Evolutionary conservation across 2,797 vertebrate species (phyloP), one percentile per base, ranked within the genome.

Genomic region (Hephaestus fuliginosus): DNA sequence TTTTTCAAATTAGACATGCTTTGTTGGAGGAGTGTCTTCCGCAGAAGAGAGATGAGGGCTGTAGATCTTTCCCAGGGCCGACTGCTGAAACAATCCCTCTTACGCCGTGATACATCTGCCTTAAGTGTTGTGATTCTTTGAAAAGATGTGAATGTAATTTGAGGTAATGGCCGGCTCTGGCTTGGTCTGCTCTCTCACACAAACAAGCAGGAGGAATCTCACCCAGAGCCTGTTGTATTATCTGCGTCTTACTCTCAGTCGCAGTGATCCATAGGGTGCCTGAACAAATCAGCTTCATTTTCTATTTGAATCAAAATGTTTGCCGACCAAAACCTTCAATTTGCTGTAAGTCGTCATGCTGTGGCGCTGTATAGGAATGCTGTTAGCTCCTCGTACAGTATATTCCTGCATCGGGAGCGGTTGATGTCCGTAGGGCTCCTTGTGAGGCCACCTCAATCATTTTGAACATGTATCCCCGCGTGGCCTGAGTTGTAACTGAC

Each of bases 1-100:
- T 87, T 92, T 94, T 94, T 90, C 74, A 80, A 93, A 94, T 95
- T 95, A 94, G 92, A 86, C 79, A 89, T 91, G 93, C 90, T 91
- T 94, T 92, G 92, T 91, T 88, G 88, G 80, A 81, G 82, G 81
- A 92, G 85, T 58, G 81, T 89, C 81, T 75, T 87, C 85, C 70
- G 80, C 81, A 57, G 85, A 83, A 56, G 65, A 84, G 66, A 77
- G 66, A 85, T 74, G 84, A 90, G 85, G 80, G 81, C 76, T 74
- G 78, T 74, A 81, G 82, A 76, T 92, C 79, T 85, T 64, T 76
- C 81, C 66, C 81, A 81, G 82, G 83, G 77, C 82, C 1, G 46
- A 72, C 67, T 57, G 66, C 72, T 83, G 75, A 84, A 91, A 91
- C 81, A 87, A 80, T 86, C 71, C 64, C 39, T 51, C 80, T 86